These are phyloP conservation scores for Mya arenaria DNA, from an alignment of 1,140 invertebrate genomes.

Conservation along the genomic window DNA sequence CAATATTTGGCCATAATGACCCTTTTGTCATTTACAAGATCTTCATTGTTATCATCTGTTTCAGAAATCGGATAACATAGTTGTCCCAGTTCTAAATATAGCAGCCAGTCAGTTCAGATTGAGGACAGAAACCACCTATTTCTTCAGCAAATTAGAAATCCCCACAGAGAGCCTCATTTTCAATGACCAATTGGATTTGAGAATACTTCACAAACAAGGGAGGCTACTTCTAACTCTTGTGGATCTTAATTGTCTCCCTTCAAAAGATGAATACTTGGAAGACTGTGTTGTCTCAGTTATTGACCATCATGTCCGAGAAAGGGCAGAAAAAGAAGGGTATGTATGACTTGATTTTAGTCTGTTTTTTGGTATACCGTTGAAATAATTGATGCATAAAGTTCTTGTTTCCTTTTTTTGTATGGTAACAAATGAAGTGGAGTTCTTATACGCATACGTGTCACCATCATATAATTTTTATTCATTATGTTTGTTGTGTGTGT, in stretches of 20 bases:
- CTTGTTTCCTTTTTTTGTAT: no score
- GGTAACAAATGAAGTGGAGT: no score
- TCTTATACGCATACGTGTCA: no score
- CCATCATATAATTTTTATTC: no score
- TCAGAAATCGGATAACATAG: slow-evolving; percentile 56
- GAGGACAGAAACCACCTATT: slow-evolving; percentile 87
- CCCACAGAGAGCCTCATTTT: slow-evolving; percentile 83
- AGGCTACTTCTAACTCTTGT: slow-evolving; percentile 86
- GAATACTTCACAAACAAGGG: slow-evolving; percentile 62
- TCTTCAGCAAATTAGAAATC: slow-evolving; percentile 84
- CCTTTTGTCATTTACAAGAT: no score
- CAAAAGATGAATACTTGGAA: slow-evolving; percentile 81
- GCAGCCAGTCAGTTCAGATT: slow-evolving; percentile 84
- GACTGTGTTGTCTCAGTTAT: slow-evolving; percentile 85
- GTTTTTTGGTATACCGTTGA: no score
- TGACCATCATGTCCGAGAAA: slow-evolving; percentile 86
- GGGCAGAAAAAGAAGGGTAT: slow-evolving; percentile 60
- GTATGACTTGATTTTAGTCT: no score
- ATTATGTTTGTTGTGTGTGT: no score
- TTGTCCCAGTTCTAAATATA: slow-evolving; percentile 87
- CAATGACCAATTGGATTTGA: slow-evolving; percentile 84
- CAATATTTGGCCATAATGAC: no score
- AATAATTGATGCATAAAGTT: no score
- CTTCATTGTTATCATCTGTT: not conserved
- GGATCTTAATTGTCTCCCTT: slow-evolving; percentile 87